Conservation (phyloP, 2,113 vertebrate genomes). For the Sorex fumeus region DNA sequence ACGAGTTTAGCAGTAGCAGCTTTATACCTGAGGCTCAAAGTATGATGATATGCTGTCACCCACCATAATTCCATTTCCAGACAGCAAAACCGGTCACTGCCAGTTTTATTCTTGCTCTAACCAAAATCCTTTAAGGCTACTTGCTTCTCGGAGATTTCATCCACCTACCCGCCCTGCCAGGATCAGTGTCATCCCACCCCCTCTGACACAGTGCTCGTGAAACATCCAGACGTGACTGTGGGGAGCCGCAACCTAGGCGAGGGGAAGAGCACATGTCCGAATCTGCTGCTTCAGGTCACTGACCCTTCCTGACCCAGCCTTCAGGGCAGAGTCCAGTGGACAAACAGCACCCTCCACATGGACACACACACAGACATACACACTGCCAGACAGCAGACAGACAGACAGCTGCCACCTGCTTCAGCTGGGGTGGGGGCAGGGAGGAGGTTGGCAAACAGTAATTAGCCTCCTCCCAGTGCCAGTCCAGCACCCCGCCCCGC, state of each 20-base stretch:
- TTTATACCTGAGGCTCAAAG: slow-evolving; percentile 14
- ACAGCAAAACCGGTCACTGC: slow-evolving; percentile 11
- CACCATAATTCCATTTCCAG: slow-evolving; percentile 45
- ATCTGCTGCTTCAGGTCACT: slow-evolving; percentile 29
- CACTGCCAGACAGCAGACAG: background rate
- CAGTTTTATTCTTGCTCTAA: slow-evolving; percentile 13
- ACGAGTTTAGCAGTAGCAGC: slow-evolving; percentile 23
- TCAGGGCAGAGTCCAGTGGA: slow-evolving; percentile 70
- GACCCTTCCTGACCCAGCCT: slow-evolving; percentile 5
- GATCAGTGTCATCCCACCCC: background rate
- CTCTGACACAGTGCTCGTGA: slow-evolving; percentile 1
- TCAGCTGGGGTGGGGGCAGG: background rate
- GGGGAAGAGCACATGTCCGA: slow-evolving; percentile 5
- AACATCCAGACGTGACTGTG: slow-evolving; percentile 25
- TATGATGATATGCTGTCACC: background rate
- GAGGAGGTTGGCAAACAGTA: slow-evolving; percentile 63
- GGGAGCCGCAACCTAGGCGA: background rate
- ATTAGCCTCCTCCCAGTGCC: slow-evolving; percentile 73
- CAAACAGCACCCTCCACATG: slow-evolving; percentile 40
- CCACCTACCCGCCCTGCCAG: background rate
- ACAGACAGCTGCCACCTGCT: slow-evolving; percentile 13
- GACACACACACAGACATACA: slow-evolving; percentile 62
- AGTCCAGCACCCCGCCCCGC: background rate
- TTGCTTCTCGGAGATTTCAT: slow-evolving; percentile 32
- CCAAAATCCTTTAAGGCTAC: slow-evolving; percentile 43